Conservation (phyloP, 2,113 vertebrate genomes). For the Miniopterus natalensis region DNA sequence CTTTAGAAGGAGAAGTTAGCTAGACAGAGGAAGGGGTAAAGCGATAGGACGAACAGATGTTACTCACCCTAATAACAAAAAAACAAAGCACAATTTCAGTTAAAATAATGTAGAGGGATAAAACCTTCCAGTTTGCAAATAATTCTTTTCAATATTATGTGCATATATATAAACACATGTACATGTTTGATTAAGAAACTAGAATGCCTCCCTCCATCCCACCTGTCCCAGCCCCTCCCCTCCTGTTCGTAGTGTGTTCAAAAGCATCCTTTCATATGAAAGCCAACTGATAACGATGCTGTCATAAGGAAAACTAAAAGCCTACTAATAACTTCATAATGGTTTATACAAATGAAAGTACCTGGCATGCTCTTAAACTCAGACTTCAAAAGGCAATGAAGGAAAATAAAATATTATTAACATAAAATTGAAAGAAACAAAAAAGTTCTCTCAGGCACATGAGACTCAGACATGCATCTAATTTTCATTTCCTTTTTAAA, state of each 20-base stretch:
- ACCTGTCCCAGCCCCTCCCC: not conserved
- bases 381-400: constrained; percentile 86
- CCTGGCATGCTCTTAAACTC: constrained; percentile 88
- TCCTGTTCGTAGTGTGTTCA: not conserved
- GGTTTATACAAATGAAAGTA: constrained; percentile 86
- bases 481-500: constrained; percentile 82
- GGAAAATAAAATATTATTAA: constrained; percentile 83
- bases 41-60: constrained; percentile 54
- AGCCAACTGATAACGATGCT: constrained; percentile 82
- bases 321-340: constrained; percentile 84
- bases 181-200: constrained; percentile 36
- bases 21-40: constrained; percentile 82
- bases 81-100: not conserved
- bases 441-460: constrained; percentile 89
- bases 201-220: not conserved
- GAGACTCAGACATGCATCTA: constrained; percentile 88
- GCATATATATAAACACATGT: not conserved
- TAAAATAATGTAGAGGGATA: constrained; percentile 32
- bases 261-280: constrained; percentile 57
- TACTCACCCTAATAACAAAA: constrained; percentile 63
- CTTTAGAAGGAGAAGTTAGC: constrained; percentile 73
- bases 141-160: constrained; percentile 19
- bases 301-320: constrained; percentile 83
- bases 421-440: constrained; percentile 82
- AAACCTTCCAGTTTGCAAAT: not conserved